Evolutionary conservation across 2,113 vertebrate genomes (phyloP), one percentile per base, ranked within the genome.

Genomic region (Hemiprocne comata): DNA sequence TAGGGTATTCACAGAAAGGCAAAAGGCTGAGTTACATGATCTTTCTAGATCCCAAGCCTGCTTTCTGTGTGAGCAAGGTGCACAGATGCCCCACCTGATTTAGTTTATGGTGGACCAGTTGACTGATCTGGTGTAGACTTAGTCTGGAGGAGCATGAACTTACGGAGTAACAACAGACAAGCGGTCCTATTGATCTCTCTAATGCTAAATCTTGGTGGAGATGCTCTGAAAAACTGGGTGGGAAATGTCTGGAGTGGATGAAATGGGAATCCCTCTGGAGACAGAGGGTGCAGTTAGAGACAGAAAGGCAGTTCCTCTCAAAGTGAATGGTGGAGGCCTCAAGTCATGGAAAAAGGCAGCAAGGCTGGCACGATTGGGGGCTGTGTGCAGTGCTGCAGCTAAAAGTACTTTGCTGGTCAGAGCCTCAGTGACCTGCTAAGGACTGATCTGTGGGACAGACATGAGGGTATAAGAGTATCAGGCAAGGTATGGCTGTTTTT

Each of bases 361-460:
- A 4, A 34, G 31, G 31, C 10, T 66, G 66, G 42, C 34, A 17
- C 0, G 0, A 1, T 1, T 24, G 40, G 24, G 14, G 61, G 14
- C 58, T 85, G 29, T 36, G 26, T 29, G 2, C n/a, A 21, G 87
- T 58, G 62, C 36, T 86, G 67, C 26, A 51, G 33, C 13, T 84
- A 0, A 44, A 48, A 66, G 12, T 2, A 1, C 31, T 3, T 11
- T 33, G 9, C 46, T 55, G 71, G 13, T n/a, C 34, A 67, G 61
- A 66, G 36, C 55, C 24, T 57, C 7, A 4, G 2, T 73, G 53
- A 54, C 24, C 17, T 62, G 60, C 6, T 26, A 17, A 29, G 62
- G 46, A 13, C 40, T n/a, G 53, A 20, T 38, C 11, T 81, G 9
- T 48, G 42, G 79, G 50, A 46, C 58, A 50, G 44, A 33, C 9